phyloP scores from a whole-genome alignment of 1,140 invertebrate genomes.

The Drosophila busckii region DNA sequence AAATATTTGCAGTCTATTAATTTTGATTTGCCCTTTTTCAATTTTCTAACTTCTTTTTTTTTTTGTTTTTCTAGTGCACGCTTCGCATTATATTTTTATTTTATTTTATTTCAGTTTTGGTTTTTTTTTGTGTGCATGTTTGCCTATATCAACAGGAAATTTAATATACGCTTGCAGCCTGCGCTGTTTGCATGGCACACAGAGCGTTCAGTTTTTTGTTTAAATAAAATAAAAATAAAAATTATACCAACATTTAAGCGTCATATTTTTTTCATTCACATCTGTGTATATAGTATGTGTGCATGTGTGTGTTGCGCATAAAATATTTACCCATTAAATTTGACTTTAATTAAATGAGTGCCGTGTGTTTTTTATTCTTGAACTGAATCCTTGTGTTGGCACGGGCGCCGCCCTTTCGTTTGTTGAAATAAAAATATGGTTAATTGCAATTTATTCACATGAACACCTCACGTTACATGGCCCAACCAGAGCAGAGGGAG shows the following conservation, averaged over 20 bases:
- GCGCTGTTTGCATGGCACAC: constrained; percentile 49
- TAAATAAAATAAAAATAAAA: constrained; percentile 44
- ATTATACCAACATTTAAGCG: constrained; percentile 52
- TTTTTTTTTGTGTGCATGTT: constrained; percentile 28
- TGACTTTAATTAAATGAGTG: constrained; percentile 73
- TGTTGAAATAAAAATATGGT: constrained; percentile 78
- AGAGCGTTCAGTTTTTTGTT: constrained; percentile 33
- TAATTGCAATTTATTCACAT: constrained; percentile 78
- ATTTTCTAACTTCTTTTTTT: constrained; percentile 30
- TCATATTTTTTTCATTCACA: constrained; percentile 7
- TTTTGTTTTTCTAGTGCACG: constrained; percentile 65
- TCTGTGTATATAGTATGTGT: constrained; percentile 4
- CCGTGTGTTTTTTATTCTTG: constrained; percentile 24
- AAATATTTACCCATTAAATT: constrained; percentile 77
- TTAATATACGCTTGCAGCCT: constrained; percentile 48
- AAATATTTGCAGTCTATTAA: constrained; percentile 78
- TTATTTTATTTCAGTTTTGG: constrained; percentile 26
- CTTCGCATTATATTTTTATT: constrained; percentile 46
- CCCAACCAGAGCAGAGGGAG: not conserved
- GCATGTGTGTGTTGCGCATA: constrained; percentile 37
- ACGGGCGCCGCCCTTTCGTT: constrained; percentile 48
- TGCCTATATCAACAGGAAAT: constrained; percentile 55
- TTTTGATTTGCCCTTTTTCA: constrained; percentile 52
- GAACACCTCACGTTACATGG: constrained; percentile 52
- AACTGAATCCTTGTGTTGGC: constrained; percentile 15